Base-by-base conservation (phyloP, 2,113 vertebrate species). In the Talpa occidentalis region DNA sequence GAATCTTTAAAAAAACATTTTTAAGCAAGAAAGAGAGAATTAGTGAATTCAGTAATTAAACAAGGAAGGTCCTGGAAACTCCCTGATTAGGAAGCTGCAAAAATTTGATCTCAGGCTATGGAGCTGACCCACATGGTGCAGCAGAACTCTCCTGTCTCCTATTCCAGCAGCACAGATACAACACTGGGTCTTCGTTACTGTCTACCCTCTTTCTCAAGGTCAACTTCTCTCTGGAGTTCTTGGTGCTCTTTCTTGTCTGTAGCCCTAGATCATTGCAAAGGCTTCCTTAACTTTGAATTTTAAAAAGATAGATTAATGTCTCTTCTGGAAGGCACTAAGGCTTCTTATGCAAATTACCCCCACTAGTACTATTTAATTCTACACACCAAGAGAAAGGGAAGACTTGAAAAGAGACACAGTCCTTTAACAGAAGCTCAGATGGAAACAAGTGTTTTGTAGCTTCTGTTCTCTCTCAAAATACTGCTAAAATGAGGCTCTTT, bases 271-370 rank as follows among this genome's bases (percentile, higher is more conserved):
- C 67, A 81, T 59, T 49, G 87, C 82, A 95, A 94, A 95, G 26
- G 49, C 95, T 94, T 83, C 35, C 76, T 80, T 90, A 87, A 89
- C 70, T 62, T 0, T 83, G 52, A 93, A 87, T 95, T 96, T 95
- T 86, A n/a, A 91, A 97, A 94, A 79, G 62, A 81, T 82, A 91
- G 6, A 82, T 72, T 32, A 40, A 4, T 14, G 37, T 64, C 62
- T 54, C 70, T 83, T 94, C 74, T 79, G 88, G 32, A 95, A 93
- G 54, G 76, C 60, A 62, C 44, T n/a, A 54, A 24, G 3, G 30
- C 47, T 93, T 95, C 76, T 94, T 83, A 97, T 93, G 93, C 89
- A 97, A 96, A 95, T 95, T 76, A 79, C 19, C 32, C 52, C 15
- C 30, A 47, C 16, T 32, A 60, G 59, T 30, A 37, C 70, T n/a